Conservation (phyloP, 2,888 invertebrate species). For the Microplitis manilae region DNA sequence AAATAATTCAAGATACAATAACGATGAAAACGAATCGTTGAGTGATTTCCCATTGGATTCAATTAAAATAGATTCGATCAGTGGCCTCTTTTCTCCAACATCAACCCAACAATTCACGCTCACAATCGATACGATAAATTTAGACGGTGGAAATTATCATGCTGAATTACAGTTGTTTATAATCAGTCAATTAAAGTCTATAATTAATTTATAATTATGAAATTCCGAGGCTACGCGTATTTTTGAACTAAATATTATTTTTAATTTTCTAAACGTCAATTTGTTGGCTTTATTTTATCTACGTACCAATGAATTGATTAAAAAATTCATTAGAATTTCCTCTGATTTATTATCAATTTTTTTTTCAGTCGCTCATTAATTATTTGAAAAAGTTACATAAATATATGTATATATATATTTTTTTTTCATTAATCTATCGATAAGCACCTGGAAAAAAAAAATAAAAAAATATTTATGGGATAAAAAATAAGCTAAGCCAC, state of each 20-base stretch:
- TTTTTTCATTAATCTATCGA: too few species aligned
- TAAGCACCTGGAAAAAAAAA: too few species aligned
- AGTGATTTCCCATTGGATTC: slow-evolving; percentile 44
- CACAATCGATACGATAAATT: not conserved
- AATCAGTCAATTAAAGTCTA: not conserved
- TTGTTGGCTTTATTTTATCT: not conserved
- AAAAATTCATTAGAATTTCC: not conserved
- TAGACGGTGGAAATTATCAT: not conserved
- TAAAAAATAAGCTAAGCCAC: too few species aligned
- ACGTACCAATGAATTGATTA: not conserved
- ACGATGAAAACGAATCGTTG: slow-evolving; percentile 58
- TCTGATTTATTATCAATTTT: too few species aligned
- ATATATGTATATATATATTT: too few species aligned
- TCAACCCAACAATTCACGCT: not conserved
- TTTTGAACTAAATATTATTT: not conserved
- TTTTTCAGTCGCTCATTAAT: too few species aligned
- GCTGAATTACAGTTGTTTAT: not conserved
- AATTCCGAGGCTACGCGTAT: not conserved
- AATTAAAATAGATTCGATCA: not conserved
- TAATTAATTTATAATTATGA: not conserved
- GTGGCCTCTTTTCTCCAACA: not conserved
- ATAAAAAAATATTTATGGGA: too few species aligned
- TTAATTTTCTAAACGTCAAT: not conserved
- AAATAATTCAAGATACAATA: slow-evolving; percentile 46
- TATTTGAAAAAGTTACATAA: too few species aligned